Conservation (phyloP, 2,113 vertebrate genomes). For the Psammodynastes pulverulentus region DNA sequence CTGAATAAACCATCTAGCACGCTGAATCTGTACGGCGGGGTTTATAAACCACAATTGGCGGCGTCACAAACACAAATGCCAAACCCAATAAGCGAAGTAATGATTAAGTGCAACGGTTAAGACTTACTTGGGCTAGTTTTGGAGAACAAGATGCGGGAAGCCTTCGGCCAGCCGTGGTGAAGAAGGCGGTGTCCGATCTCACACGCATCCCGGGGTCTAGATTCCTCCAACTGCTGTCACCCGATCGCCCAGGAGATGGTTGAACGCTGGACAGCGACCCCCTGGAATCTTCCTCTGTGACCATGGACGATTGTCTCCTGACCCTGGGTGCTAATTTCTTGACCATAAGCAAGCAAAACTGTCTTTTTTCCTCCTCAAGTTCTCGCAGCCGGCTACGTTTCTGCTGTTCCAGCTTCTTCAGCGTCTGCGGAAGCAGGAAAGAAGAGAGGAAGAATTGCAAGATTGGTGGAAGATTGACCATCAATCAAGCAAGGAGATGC, state of each 20-base stretch:
- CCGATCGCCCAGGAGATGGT: neutral
- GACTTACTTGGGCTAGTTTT: constrained; percentile 5
- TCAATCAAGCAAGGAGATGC: neutral
- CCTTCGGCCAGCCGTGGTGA: neutral
- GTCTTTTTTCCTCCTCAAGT: constrained; percentile 42
- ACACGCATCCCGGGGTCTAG: neutral
- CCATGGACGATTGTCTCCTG: neutral
- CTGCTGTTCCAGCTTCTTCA: constrained; percentile 37
- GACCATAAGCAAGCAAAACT: constrained; percentile 38
- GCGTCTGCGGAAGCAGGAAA: neutral
- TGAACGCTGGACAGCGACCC: neutral
- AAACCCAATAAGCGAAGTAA: neutral
- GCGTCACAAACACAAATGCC: neutral
- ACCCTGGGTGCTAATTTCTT: constrained; percentile 18
- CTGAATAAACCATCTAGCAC: neutral
- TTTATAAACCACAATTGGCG: neutral
- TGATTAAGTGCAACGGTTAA: neutral
- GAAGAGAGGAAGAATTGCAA: neutral
- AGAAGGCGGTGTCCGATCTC: neutral
- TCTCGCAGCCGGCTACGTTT: constrained; percentile 34
- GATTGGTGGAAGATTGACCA: too few relatives aligned
- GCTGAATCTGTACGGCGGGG: neutral
- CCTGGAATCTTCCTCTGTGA: neutral
- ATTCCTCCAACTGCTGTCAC: constrained; percentile 7
- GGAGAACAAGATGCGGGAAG: neutral